Base-by-base conservation (phyloP, 1,140 invertebrate species). In the Ganaspis sp. region DNA sequence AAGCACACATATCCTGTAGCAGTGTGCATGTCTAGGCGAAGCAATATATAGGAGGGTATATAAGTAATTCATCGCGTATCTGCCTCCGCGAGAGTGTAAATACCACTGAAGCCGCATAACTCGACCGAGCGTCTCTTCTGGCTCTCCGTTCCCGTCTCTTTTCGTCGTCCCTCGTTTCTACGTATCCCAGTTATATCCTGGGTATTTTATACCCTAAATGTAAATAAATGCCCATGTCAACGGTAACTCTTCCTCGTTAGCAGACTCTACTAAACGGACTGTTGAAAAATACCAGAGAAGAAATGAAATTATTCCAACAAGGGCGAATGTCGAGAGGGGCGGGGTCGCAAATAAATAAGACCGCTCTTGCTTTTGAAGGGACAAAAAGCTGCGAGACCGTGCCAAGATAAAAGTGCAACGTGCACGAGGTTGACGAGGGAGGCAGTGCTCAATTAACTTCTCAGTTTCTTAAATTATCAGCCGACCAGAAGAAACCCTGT, bases 321-420 rank as follows among this genome's bases (percentile, higher is more conserved):
- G 23, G 54, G 21, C 21, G 19, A 58, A 58, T 58, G 54, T 26
- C 54, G 12, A 58, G 54, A 23, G 54, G 58, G 58, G 23, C 26
- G 58, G 58, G 29, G 58, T 29, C 26, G 58, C 23, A 64, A 64
- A 64, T 64, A 64, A 64, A 64, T 64, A 64, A 64, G 58, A 29
- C 58, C 11, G 58, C 2, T 11, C 11, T 29, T 26, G 58, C 8
- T 15, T 29, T 29, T 34, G 58, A 64, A 64, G 58, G 58, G 58
- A 64, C 58, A 64, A 64, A 64, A 64, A 49, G n/a, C 58, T 64
- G 58, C 29, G 26, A 26, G 58, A 29, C 23, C 58, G 58, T 64
- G 58, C 58, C 58, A 64, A 64, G 58, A 64, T 64, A 64, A 64
- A 64, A 64, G 58, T 64, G 58, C 58, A 64, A 64, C 58, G 58